Evolutionary conservation across 1,140 invertebrate genomes (phyloP).

Genomic region (Holotrichia oblita): DNA sequence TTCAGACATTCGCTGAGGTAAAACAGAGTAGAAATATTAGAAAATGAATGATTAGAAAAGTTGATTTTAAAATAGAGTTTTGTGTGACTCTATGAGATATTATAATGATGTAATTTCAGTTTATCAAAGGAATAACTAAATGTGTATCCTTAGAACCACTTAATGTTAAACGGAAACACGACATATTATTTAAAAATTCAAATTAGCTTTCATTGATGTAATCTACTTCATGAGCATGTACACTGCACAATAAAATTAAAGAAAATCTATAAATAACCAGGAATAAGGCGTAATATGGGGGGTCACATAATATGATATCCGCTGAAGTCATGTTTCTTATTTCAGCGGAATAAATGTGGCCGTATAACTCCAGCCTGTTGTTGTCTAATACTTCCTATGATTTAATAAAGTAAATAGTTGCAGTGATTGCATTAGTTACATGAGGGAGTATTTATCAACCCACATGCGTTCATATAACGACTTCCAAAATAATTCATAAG

Average conservation of each 20-base stretch:
- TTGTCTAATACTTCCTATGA: slow-evolving; percentile 33
- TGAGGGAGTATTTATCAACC: slow-evolving; percentile 36
- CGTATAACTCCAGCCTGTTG: neutral
- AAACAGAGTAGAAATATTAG: too few species aligned
- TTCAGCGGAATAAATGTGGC: slow-evolving; percentile 19
- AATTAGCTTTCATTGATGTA: too few species aligned
- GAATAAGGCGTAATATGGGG: neutral
- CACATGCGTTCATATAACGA: slow-evolving; percentile 24
- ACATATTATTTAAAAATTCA: too few species aligned
- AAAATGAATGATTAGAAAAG: too few species aligned
- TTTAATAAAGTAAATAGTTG: slow-evolving; percentile 41
- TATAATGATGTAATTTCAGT: too few species aligned
- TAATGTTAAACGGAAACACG: too few species aligned
- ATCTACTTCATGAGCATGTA: neutral
- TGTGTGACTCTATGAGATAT: too few species aligned
- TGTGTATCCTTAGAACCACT: too few species aligned
- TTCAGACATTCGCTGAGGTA: too few species aligned
- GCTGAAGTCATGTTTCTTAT: neutral
- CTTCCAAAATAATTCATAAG: slow-evolving; percentile 34
- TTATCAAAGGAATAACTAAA: too few species aligned
- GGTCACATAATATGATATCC: slow-evolving; percentile 13
- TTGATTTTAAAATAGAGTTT: too few species aligned
- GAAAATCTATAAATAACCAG: slow-evolving; percentile 9
- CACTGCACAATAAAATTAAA: neutral
- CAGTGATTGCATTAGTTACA: slow-evolving; percentile 38